Conservation (phyloP, 2,888 invertebrate species). For the Drosophila setosimentum region DNA sequence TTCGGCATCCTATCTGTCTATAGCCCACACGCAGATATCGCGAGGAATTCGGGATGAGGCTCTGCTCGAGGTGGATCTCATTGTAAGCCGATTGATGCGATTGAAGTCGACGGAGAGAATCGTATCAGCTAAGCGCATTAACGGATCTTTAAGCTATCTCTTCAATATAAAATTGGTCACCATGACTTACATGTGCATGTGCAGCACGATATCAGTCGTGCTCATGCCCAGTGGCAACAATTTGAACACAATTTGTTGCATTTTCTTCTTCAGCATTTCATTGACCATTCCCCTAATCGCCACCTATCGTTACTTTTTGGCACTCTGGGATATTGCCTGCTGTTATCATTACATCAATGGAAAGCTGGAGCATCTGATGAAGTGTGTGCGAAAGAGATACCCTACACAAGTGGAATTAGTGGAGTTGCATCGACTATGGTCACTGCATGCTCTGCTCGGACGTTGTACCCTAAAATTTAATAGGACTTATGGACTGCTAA, state of each 20-base stretch:
- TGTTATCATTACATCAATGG: slow-evolving; percentile 47
- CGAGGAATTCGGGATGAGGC: slow-evolving; percentile 45
- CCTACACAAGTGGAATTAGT: neutral
- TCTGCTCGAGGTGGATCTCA: slow-evolving; percentile 36
- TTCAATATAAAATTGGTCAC: slow-evolving; percentile 26
- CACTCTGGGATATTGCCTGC: slow-evolving; percentile 54
- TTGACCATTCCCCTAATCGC: slow-evolving; percentile 41
- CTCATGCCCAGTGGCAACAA: neutral
- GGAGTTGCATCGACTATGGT: slow-evolving; percentile 50
- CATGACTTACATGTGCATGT: slow-evolving; percentile 3
- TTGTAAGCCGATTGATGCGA: slow-evolving; percentile 8
- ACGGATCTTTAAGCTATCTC: neutral
- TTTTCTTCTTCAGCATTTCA: slow-evolving; percentile 22
- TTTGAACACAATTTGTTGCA: neutral
- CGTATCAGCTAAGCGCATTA: neutral
- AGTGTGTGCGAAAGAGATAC: neutral
- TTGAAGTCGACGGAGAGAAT: neutral
- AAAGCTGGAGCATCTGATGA: slow-evolving; percentile 12
- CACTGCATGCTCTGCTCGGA: slow-evolving; percentile 37
- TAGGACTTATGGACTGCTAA: slow-evolving; percentile 30
- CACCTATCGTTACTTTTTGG: slow-evolving; percentile 51
- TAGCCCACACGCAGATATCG: slow-evolving; percentile 42
- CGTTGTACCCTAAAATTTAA: slow-evolving; percentile 31
- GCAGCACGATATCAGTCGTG: slow-evolving; percentile 1
- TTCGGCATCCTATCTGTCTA: slow-evolving; percentile 31